Evolutionary conservation across 2,888 invertebrate genomes (phyloP).

Genomic region (Camponotus fellah): DNA sequence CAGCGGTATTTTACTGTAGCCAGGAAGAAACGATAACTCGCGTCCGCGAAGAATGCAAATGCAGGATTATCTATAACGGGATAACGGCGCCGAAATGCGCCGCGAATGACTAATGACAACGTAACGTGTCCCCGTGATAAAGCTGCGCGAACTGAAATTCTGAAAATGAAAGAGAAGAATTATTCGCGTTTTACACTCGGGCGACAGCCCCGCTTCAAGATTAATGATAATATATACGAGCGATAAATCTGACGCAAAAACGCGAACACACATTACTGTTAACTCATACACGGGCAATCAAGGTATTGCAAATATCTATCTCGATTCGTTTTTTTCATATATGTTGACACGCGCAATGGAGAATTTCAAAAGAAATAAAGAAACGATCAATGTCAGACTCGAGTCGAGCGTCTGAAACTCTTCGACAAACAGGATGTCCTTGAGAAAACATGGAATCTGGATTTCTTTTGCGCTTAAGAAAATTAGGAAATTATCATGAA

Average conservation of each 20-base stretch:
- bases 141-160: background rate
- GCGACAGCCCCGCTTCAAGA: background rate
- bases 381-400: background rate
- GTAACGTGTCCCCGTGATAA: slow-evolving; percentile 6
- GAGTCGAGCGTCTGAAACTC: no score
- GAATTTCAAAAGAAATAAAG: background rate
- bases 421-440: background rate
- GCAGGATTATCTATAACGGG: slow-evolving; percentile 15
- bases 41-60: slow-evolving; percentile 40
- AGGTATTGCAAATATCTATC: background rate
- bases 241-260: slow-evolving; percentile 30
- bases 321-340: background rate
- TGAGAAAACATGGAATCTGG: no score
- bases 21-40: slow-evolving; percentile 51
- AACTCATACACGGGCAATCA: background rate
- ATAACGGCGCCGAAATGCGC: slow-evolving; percentile 24
- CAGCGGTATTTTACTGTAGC: slow-evolving; percentile 60
- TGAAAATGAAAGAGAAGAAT: slow-evolving; percentile 34
- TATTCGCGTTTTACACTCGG: slow-evolving; percentile 14
- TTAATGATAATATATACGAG: slow-evolving; percentile 24
- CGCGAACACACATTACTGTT: background rate
- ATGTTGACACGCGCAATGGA: background rate
- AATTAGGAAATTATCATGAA: no score
- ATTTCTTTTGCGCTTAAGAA: no score
- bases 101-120: slow-evolving; percentile 32